Evolutionary conservation across 2,888 invertebrate genomes (phyloP).

Genomic region (Axea sp.): DNA sequence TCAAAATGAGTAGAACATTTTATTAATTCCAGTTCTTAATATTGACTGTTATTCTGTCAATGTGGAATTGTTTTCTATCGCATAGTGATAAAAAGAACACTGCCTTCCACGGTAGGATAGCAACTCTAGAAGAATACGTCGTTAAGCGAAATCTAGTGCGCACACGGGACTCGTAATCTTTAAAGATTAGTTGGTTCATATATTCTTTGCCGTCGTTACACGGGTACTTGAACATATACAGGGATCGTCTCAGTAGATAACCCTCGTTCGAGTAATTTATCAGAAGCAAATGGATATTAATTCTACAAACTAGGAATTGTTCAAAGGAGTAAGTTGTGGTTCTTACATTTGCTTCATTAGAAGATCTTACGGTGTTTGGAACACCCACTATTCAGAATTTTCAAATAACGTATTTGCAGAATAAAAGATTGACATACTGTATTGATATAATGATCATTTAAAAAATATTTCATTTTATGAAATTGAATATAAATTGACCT

Average conservation of each 20-base stretch:
- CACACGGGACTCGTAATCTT: conserved; percentile 75
- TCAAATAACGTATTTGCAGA: too few species aligned
- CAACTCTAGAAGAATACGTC: conserved; percentile 57
- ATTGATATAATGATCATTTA: too few species aligned
- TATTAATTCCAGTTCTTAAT: conserved; percentile 31
- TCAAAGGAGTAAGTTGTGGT: conserved; percentile 33
- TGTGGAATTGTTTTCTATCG: conserved; percentile 39
- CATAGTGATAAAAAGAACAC: conserved; percentile 31
- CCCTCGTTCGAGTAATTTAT: conserved; percentile 60
- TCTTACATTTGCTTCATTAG: conserved; percentile 13
- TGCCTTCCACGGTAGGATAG: conserved; percentile 41
- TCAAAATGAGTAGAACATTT: conserved; percentile 6
- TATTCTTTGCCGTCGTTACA: conserved; percentile 73
- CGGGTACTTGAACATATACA: conserved; percentile 72
- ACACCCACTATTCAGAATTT: too few species aligned
- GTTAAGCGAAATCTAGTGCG: conserved; percentile 66
- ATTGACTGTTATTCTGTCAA: conserved; percentile 37
- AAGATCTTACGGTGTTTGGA: too few species aligned
- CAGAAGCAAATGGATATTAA: conserved; percentile 56
- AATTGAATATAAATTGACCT: too few species aligned
- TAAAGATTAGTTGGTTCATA: conserved; percentile 66
- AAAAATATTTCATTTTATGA: too few species aligned
- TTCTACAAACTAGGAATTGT: conserved; percentile 48
- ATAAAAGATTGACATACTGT: too few species aligned
- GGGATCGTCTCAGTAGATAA: conserved; percentile 64